phyloP scores from a whole-genome alignment of 2,888 invertebrate species.

The Epicampocera succincta region DNA sequence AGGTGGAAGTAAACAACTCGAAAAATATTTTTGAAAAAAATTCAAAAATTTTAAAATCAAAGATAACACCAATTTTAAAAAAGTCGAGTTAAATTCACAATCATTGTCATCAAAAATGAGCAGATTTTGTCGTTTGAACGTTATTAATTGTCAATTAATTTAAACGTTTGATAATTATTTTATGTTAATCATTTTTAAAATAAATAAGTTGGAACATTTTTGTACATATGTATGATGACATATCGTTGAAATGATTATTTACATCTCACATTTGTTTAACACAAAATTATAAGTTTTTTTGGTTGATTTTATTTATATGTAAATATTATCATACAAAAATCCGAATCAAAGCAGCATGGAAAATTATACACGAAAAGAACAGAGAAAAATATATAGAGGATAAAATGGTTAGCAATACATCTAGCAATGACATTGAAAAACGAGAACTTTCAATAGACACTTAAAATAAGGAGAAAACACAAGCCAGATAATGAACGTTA shows the following conservation, averaged over 20 bases:
- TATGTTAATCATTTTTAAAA: conserved; percentile 15
- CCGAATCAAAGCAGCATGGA: conserved; percentile 82
- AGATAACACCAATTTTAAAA: neutral
- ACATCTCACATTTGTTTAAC: conserved; percentile 54
- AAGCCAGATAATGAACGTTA: conserved; percentile 16
- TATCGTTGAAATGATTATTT: conserved; percentile 60
- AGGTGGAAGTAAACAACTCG: conserved; percentile 1
- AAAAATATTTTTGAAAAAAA: conserved; percentile 1
- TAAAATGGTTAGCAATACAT: conserved; percentile 78
- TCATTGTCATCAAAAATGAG: conserved; percentile 7
- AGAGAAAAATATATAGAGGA: conserved; percentile 79
- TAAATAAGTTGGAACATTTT: conserved; percentile 13
- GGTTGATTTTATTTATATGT: conserved; percentile 68
- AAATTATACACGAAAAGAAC: conserved; percentile 75
- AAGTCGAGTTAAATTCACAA: neutral
- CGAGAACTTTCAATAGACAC: conserved; percentile 62
- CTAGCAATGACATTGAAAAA: conserved; percentile 63
- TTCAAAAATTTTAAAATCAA: conserved; percentile 11
- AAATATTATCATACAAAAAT: conserved; percentile 75
- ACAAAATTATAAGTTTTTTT: conserved; percentile 54
- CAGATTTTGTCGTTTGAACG: conserved; percentile 4
- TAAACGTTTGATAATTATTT: neutral
- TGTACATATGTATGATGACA: conserved; percentile 51
- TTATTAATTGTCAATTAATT: conserved; percentile 11
- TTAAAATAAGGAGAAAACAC: conserved; percentile 37